Evolutionary conservation across 1,140 invertebrate species (phyloP), one percentile per base, ranked within the genome.

Genomic region (Atta colombica): DNA sequence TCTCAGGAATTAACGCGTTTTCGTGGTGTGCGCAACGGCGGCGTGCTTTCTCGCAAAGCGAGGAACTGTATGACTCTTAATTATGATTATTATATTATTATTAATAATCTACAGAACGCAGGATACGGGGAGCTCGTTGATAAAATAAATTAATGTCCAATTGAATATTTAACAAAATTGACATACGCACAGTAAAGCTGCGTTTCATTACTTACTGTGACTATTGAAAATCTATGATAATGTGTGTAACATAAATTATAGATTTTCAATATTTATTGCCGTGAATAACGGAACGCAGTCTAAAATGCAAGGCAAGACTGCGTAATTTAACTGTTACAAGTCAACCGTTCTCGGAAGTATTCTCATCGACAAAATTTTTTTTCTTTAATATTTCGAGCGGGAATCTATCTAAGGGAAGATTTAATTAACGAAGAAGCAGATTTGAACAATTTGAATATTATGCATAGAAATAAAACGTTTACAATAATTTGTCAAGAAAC

Each of bases 1-100:
- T 35, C 16, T 80, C 18, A 10, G 60, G 45, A 31, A 77, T 18
- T 39, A 66, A 49, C 39, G 49, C 28, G 3, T 53, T 51, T 18
- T 68, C 45, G 28, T 68, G 16, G 21, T 49, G 53, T 39, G 55
- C 55, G 55, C 31, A 61, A 75, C 21, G 39, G 75, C 51, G 49
- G 49, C 12, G 53, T 53, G 72, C 39, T 53, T 78, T 49, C 39
- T 61, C 39, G 60, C 60, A 18, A 78, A 63, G 60, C 18, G 45
- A 78, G 45, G 5, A 78, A 66, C 18, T 49, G 16, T 77, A 21
- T 16, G 21, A 55, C 51, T 53, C 21, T 28, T 39, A 53, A 18
- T 55, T 53, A 80, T 12, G 14, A 53, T 78, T 69, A 81, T 16
- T 61, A 45, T 77, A 53, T 78, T 69, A 81, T 16, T 61, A 45